Base-by-base conservation (phyloP, 1,140 invertebrate species). In the Brachionus angularis region DNA sequence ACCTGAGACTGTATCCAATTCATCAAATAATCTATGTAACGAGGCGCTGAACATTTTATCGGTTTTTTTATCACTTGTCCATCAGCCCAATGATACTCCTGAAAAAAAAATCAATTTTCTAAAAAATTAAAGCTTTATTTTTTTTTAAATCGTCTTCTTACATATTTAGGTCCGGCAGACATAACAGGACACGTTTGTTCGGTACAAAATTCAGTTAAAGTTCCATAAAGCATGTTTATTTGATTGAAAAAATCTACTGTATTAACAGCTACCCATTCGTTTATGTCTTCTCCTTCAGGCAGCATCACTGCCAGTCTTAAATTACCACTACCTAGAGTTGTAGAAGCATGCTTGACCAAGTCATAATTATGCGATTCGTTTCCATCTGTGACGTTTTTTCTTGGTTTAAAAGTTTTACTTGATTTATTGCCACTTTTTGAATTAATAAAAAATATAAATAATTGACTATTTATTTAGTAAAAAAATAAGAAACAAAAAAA, bases 171-270 rank as follows among this genome's bases (percentile, higher is more conserved):
- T 33, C 95, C 95, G 14, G 86, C 86, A 49, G 84, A 85, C 96
- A 99, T 99, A 70, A 97, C 93, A 14, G 93, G 88, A 84, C 96
- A 99, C 73, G 89, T 92, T 74, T 97, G 91, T 81, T 96, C 93
- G 0, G 93, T 96, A 81, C 96, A 99, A 83, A 96, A 97, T 80
- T 99, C 96, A 27, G 95, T 97, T 76, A 99, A 96, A 10, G 95
- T 99, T 4, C 96, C 96, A 79, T 98, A 99, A 47, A 99, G 83
- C 96, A 99, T 98, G 81, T 97, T 98, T 76, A 98, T 98, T 87
- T 98, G 95, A 82, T 98, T 98, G 82, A 97, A 98, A 79, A 98
- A 97, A 83, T 98, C 95, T 50, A 98, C 94, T 79, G 94, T 97
- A 79, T 98, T 98, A 10, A 97, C 94, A 73, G 95, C 94, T 39